phyloP scores from a whole-genome alignment of 2,888 invertebrate genomes.

The Exocentrus adspersus region DNA sequence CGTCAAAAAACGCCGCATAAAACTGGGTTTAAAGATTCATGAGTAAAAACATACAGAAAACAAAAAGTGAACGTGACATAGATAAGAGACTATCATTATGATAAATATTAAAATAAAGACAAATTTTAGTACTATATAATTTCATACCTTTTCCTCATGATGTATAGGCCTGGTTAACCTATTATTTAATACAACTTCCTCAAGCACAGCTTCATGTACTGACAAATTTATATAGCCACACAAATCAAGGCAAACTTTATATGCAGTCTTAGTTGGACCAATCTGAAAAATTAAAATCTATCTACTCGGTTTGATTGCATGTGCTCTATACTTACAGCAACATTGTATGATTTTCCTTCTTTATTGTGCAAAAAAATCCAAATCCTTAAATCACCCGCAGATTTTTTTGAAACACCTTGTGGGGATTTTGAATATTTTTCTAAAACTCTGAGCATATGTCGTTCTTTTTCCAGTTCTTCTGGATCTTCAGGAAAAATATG shows the following conservation, averaged over 20 bases:
- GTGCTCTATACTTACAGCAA: conserved; percentile 67
- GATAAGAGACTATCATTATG: too few species aligned
- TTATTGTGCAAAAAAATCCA: conserved; percentile 80
- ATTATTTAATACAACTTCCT: conserved; percentile 83
- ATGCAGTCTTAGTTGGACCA: conserved; percentile 80
- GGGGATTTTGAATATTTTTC: conserved; percentile 73
- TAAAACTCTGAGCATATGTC: conserved; percentile 78
- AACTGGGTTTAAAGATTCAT: too few species aligned
- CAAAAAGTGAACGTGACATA: too few species aligned
- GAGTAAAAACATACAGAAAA: too few species aligned
- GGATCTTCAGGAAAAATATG: conserved; percentile 84
- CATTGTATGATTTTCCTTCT: conserved; percentile 69
- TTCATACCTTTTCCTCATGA: conserved; percentile 71
- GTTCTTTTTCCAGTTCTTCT: conserved; percentile 78
- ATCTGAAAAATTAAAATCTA: conserved; percentile 65
- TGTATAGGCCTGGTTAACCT: conserved; percentile 81
- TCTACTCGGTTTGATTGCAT: not conserved
- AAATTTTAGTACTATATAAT: too few species aligned
- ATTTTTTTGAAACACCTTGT: conserved; percentile 69
- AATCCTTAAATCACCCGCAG: conserved; percentile 82
- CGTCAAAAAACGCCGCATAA: too few species aligned
- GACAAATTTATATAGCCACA: conserved; percentile 72
- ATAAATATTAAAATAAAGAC: too few species aligned
- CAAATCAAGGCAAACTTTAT: conserved; percentile 79
- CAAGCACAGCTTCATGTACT: conserved; percentile 77